phyloP scores from a whole-genome alignment of 2,797 vertebrate species.

The Nothura maculosa region DNA sequence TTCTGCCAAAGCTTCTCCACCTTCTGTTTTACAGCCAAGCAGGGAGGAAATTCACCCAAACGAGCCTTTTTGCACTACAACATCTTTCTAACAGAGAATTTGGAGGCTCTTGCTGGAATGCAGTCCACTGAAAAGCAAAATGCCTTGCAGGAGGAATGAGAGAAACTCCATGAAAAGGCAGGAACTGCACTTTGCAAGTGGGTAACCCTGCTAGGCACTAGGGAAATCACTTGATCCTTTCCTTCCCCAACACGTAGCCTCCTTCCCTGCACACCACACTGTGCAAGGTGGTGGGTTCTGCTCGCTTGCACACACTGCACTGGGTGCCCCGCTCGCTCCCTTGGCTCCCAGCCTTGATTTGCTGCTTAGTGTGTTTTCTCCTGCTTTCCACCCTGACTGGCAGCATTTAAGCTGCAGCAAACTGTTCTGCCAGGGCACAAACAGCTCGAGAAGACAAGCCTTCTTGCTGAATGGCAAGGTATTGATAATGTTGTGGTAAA shows the following conservation, averaged over 20 bases:
- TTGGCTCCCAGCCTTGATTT: not conserved
- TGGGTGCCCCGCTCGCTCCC: not conserved
- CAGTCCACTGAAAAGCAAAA: not conserved
- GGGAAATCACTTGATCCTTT: not conserved
- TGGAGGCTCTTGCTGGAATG: not conserved
- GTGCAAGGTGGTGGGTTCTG: not conserved
- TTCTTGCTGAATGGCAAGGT: accelerated
- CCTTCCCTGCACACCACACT: not conserved
- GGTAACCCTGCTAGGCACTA: not conserved
- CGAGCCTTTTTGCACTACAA: not conserved
- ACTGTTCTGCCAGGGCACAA: not conserved
- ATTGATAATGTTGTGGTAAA: not conserved
- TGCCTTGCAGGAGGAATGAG: not conserved
- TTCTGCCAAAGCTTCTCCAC: not conserved
- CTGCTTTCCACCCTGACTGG: not conserved
- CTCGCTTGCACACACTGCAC: not conserved
- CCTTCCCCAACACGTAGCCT: accelerated
- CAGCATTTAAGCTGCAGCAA: not conserved
- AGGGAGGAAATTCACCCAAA: not conserved
- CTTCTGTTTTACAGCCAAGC: not conserved
- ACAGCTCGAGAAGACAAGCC: not conserved
- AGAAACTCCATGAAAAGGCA: not conserved
- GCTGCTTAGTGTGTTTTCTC: not conserved
- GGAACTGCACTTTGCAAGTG: not conserved
- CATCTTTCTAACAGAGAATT: not conserved